Base-by-base conservation (phyloP, 2,888 invertebrate species). In the Hypena proboscidalis region DNA sequence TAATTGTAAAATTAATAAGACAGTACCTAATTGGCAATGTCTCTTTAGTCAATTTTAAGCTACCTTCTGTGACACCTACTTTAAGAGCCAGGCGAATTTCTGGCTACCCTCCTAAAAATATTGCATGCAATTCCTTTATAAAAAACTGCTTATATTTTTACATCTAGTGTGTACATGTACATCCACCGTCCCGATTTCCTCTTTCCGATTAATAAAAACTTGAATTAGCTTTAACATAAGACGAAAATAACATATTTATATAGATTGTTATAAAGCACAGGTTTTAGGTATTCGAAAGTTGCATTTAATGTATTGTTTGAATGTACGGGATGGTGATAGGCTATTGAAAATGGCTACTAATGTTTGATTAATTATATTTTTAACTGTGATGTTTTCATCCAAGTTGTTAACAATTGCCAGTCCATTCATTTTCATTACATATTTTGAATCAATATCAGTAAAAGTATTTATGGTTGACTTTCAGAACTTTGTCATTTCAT, bases 261-360 rank as follows among this genome's bases (percentile, higher is more conserved):
- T 90, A 90, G 87, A 89, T 87, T 88, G 90, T 90, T 90, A 89
- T 80, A 72, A 86, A 86, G 90, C 90, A 90, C 90, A 89, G 89
- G 90, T 87, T 85, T 79, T 89, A 90, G 88, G 85, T 85, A 84
- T 81, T 68, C 77, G 79, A 80, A n/a, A 83, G 82, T 87, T 88
- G 89, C 89, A 89, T 90, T 85, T 88, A 51, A 63, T 56, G 51
- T 44, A 26, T 42, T 51, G 54, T 54, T 63, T 42, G 45, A 34
- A 10, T 45, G 35, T 63, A 30, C 19, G 13, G 27, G 53, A 38
- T 53, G 29, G 35, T 30, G 7, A 53, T 38, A 45, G 13, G 14
- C 19, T 39, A 50, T 15, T 43, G 8, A 26, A 31, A 31, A 21
- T 46, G 43, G 17, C 40, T 15, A 11, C 3, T 3, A 5, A 22